Conservation (phyloP, 92 coral and sea anemone genomes). For the Palythoa grandiflora region DNA sequence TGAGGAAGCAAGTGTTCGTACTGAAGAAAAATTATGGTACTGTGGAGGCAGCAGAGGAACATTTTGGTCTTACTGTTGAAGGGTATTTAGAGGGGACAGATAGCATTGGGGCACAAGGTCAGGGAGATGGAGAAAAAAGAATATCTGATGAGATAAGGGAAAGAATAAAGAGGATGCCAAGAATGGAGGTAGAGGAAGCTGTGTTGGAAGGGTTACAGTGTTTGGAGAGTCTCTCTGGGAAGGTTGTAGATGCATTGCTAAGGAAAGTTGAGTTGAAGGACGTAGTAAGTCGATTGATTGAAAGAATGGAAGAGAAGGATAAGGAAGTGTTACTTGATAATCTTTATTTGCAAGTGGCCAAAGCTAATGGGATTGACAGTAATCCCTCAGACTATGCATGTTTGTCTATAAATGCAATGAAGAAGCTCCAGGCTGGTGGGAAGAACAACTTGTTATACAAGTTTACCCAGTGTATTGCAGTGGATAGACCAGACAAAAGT, state of each 20-base stretch:
- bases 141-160: neutral
- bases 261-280: neutral
- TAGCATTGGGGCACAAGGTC: neutral
- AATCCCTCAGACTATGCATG: conserved; percentile 58
- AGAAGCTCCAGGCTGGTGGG: conserved; percentile 40
- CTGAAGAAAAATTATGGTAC: neutral
- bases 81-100: neutral
- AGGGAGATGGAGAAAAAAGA: neutral
- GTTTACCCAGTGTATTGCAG: conserved; percentile 62
- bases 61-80: conserved; percentile 5
- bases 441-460: conserved; percentile 71
- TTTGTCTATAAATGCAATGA: conserved; percentile 54
- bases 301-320: neutral
- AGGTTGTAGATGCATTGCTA: neutral
- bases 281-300: neutral
- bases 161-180: neutral
- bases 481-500: conserved; percentile 29
- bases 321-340: neutral
- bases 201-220: neutral
- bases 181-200: neutral
- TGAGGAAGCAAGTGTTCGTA: neutral
- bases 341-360: neutral
- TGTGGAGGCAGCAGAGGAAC: conserved; percentile 13
- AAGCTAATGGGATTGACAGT: conserved; percentile 36
- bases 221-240: neutral